Percentiles rank a stretch among this genome's conserved stretches.
phyloP scores from a whole-genome alignment of 2,888 invertebrate genomes.

The Cephus spinipes region DNA sequence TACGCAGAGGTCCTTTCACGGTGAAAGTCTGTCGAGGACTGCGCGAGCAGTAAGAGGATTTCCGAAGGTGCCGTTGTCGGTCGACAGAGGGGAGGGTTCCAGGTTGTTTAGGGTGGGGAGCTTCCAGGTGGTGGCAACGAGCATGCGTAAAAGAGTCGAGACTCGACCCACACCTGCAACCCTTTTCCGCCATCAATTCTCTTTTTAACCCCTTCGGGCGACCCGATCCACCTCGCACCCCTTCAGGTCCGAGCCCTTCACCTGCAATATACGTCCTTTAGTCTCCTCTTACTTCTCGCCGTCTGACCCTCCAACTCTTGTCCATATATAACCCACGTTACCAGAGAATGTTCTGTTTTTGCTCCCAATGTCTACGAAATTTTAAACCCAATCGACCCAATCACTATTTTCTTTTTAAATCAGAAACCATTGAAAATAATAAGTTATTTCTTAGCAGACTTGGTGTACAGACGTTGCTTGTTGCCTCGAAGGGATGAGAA shows the following conservation, averaged over 20 bases:
- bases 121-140: constrained; percentile 43
- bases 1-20: not conserved
- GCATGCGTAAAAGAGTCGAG: constrained; percentile 40
- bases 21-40: constrained; percentile 14
- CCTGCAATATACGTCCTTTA: not conserved
- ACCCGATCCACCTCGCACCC: not conserved
- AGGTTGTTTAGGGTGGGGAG: constrained; percentile 31
- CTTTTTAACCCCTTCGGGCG: not conserved
- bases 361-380: not conserved
- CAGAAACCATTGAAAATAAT: not conserved
- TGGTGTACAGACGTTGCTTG: not conserved
- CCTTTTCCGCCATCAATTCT: not conserved
- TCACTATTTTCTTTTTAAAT: not conserved
- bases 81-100: constrained; percentile 39
- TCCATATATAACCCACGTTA: not conserved
- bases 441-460: not conserved
- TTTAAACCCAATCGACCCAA: not conserved
- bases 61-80: constrained; percentile 42
- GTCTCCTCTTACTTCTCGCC: not conserved
- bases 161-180: not conserved
- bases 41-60: constrained; percentile 20
- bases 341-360: not conserved
- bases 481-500: not conserved
- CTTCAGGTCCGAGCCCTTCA: not conserved
- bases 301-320: not conserved